Conservation (phyloP, 1,140 invertebrate species). For the Solenopsis fugax region DNA sequence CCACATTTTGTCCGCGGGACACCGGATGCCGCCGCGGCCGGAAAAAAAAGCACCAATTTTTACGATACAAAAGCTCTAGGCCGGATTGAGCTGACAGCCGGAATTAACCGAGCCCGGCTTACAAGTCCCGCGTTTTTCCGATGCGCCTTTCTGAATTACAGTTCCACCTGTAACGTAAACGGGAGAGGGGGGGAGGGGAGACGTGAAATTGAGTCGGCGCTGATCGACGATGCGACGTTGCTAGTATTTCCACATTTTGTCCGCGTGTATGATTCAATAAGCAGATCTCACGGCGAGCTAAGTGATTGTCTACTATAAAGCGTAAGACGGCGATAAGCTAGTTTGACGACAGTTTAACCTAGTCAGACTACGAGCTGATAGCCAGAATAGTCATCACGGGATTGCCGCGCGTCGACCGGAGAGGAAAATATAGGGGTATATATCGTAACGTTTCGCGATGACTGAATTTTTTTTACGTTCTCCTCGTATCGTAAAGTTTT, state of each 20-base stretch:
- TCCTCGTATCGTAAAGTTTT: conserved; percentile 48
- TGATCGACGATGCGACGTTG: conserved; percentile 32
- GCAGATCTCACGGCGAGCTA: background rate
- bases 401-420: background rate
- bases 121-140: background rate
- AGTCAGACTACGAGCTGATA: conserved; percentile 11
- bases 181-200: too few species aligned
- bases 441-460: conserved; percentile 27
- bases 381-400: background rate
- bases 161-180: background rate
- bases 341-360: conserved; percentile 41
- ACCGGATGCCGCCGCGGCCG: background rate
- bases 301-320: conserved; percentile 37
- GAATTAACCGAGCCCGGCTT: conserved; percentile 4
- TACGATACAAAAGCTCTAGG: conserved; percentile 22
- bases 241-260: too few species aligned
- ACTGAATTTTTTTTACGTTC: conserved; percentile 39
- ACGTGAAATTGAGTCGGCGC: background rate
- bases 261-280: conserved; percentile 38
- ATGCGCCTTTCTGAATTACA: conserved; percentile 1
- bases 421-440: background rate
- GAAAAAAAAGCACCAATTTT: conserved; percentile 47
- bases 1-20: conserved; percentile 24
- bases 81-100: conserved; percentile 22
- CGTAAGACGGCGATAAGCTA: conserved; percentile 27